Evolutionary conservation across 2,797 vertebrate genomes (phyloP).

Genomic region (Chaetophractus vellerosus): DNA sequence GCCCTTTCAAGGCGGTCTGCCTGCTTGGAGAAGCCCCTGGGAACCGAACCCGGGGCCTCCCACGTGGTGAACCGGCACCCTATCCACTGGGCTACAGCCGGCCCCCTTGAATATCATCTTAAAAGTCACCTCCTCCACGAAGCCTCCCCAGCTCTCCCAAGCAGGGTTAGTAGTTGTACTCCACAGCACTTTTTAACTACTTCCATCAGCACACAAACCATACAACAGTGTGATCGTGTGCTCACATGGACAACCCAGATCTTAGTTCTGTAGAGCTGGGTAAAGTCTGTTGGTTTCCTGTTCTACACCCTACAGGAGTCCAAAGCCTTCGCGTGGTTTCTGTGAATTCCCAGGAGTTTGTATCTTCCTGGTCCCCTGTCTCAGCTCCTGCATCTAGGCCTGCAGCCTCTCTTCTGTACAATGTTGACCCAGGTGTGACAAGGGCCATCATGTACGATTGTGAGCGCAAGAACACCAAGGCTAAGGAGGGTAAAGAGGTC

Average conservation of each 20-base stretch:
- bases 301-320: not conserved
- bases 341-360: not conserved
- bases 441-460: no score
- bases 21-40: no score
- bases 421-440: not conserved
- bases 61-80: no score
- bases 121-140: not conserved
- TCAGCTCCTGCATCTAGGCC: not conserved
- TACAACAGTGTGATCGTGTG: not conserved
- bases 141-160: slow-evolving; percentile 7
- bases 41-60: no score
- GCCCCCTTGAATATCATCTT: not conserved
- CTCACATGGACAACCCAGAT: not conserved
- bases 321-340: not conserved
- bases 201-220: not conserved
- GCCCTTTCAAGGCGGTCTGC: no score
- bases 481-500: not conserved
- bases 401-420: not conserved
- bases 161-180: not conserved
- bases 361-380: not conserved
- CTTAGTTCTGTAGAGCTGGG: not conserved
- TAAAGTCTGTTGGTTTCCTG: not conserved
- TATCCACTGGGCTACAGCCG: no score
- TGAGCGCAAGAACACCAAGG: not conserved
- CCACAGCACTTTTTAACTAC: not conserved